Base-by-base conservation (phyloP, 1,140 invertebrate genomes). In the Anagrus nilaparvatae region DNA sequence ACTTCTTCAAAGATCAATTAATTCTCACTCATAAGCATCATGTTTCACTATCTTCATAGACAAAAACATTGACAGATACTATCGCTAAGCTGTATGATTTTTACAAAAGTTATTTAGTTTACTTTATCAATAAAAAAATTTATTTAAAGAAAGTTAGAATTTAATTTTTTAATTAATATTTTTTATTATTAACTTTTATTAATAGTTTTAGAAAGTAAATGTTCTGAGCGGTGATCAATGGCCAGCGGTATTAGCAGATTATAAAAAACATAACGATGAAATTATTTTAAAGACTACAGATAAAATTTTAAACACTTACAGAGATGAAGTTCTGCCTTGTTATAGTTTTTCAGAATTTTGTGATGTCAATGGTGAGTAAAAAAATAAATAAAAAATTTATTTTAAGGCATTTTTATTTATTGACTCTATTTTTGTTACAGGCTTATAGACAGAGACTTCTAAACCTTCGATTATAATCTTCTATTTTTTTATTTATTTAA, bases 191-290 rank as follows among this genome's bases (percentile, higher is more conserved):
- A n/a, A n/a, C n/a, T n/a, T n/a, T n/a, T n/a, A n/a, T n/a, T n/a
- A 28, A 49, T n/a, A 16, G 18, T 70, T 72, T 27, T 69, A 87
- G 79, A 81, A 78, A 57, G 81, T 89, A 1, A 70, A 59, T 32
- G 74, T 83, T 8, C 71, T 75, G 8, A 74, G 75, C 13, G 81
- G 83, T 42, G 81, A 84, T 38, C 81, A 86, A 47, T 97, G 93
- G 93, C 79, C 89, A 3, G 74, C 79, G 6, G 77, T 80, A 44
- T 68, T 97, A 40, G 92, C 91, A 19, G 88, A 93, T 58, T 94
- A 87, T 59, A 89, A 97, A 53, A 77, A 93, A 3, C 81, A 89
- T 56, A 94, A 93, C 69, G 94, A 97, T 69, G 87, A 91, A 61
- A 70, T 75, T 7, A 72, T 96, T 60, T 68, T 92, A 12, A 93